Base-by-base conservation (phyloP, 2,113 vertebrate genomes). In the Chaenocephalus aceratus region DNA sequence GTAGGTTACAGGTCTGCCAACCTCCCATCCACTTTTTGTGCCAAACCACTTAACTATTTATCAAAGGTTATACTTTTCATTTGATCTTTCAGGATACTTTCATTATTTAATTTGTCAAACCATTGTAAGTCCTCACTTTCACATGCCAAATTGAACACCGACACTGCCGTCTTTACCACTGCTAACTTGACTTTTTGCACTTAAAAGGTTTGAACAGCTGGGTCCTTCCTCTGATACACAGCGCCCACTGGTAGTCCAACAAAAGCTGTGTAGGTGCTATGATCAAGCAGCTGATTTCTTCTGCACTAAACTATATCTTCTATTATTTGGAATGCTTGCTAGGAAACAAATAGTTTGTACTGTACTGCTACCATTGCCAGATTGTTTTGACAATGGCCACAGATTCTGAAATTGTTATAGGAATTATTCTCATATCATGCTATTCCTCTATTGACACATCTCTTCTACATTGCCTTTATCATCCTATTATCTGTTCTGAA, bases 1-100 rank as follows among this genome's bases (percentile, higher is more conserved):
- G 46, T 12, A 45, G 23, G 51, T 79, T 71, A 75, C 36, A 54
- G 26, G 48, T 75, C 58, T 30, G 14, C 26, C 34, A 64, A 62
- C 8, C 44, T 65, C 12, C 13, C 13, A 51, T 18, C 49, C 67
- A 72, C 12, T 34, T 8, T 46, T 58, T 63, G 18, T 45, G 34
- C 14, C 14, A 74, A 63, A 70, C 30, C 45, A 26, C 9, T 30
- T 18, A 64, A 45, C 16, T 16, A 49, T 57, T 66, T 54, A 48
- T 30, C 18, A 4, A 48, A 30, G 36, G 14, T 71, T 79, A 44
- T 5, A 44, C 36, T 6, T 6, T 8, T 36, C 2, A 36, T 53
- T 41, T 63, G 2, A 45, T 34, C 23, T 18, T 45, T 34, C 36
- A 46, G 14, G 36, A 41, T 41, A 41, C 36, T 53, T n/a, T 45